phyloP scores from a whole-genome alignment of 2,113 vertebrate genomes.

The Vidua macroura region DNA sequence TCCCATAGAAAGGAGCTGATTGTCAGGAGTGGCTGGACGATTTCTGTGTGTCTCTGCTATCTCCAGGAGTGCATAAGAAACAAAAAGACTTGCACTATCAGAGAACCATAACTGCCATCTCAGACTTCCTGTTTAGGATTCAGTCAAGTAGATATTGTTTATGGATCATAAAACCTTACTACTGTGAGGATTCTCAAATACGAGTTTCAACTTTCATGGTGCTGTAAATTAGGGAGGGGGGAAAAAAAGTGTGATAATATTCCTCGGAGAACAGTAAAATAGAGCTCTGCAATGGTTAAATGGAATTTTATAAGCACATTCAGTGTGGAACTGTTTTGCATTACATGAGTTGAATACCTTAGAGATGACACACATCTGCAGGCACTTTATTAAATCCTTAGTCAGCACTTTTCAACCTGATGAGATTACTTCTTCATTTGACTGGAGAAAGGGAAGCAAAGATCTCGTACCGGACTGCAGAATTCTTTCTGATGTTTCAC shows the following conservation, averaged over 20 bases:
- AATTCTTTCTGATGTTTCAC: constrained; percentile 83
- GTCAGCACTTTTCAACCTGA: constrained; percentile 89
- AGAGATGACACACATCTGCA: constrained; percentile 92
- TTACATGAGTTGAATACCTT: constrained; percentile 94
- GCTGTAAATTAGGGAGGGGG: constrained; percentile 65
- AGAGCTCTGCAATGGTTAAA: constrained; percentile 80
- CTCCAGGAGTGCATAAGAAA: constrained; percentile 24
- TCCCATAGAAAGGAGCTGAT: neutral
- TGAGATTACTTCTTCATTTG: constrained; percentile 94
- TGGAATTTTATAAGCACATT: constrained; percentile 81
- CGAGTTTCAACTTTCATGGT: constrained; percentile 73
- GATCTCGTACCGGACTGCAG: constrained; percentile 78
- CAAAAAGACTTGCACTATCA: constrained; percentile 25
- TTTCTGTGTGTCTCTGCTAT: neutral
- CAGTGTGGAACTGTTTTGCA: constrained; percentile 86
- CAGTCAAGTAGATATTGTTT: constrained; percentile 73
- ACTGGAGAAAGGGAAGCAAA: constrained; percentile 83
- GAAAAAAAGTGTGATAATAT: constrained; percentile 62
- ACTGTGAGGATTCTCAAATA: constrained; percentile 72
- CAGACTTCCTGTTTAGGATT: constrained; percentile 73
- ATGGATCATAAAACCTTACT: constrained; percentile 79
- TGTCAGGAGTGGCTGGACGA: constrained; percentile 10
- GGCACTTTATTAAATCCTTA: constrained; percentile 90
- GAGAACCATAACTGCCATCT: constrained; percentile 34
- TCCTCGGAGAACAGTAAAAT: constrained; percentile 74